Base-by-base conservation (phyloP, 2,113 vertebrate genomes). In the Canis aureus region DNA sequence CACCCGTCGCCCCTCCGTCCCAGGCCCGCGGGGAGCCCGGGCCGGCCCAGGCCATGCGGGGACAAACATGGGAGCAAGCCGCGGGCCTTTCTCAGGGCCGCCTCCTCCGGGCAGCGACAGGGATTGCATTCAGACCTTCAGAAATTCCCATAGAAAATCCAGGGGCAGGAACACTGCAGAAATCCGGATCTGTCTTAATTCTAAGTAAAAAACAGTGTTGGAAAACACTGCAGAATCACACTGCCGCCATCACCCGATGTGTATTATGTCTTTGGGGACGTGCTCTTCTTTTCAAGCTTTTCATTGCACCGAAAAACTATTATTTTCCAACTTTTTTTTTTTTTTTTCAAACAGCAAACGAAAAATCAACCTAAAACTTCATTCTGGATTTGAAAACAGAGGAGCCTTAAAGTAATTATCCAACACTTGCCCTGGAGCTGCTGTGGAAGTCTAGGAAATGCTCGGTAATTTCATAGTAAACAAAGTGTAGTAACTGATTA, bases 401-500 rank as follows among this genome's bases (percentile, higher is more conserved):
- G 51, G 59, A 87, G 59, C n/a, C 38, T 94, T 96, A 51, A 64
- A 91, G 76, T 59, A 89, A 97, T 92, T 76, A 91, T 27, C 86
- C 80, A 89, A 35, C 15, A 71, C 60, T 25, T 64, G 80, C n/a
- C 55, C 43, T 53, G 88, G 51, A 83, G n/a, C 38, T 94, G 38
- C 92, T 62, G 76, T 53, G 57, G 80, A 64, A 94, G 80, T 88
- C 84, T 93, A 96, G 83, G 81, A 96, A 97, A 95, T 6, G 25
- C 60, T 60, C 0, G 3, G 73, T 94, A 78, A 95, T 96, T 96
- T 95, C 90, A 97, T 83, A 97, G 95, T 96, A 97, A 98, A 97
- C 96, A 96, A 93, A 96, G 76, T 71, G 81, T 85, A 96, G 92
- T 97, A 95, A 97, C 95, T 95, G 88, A 97, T 94, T 90, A 96